Conservation (phyloP, 2,797 vertebrate genomes). For the Cyprinella venusta region DNA sequence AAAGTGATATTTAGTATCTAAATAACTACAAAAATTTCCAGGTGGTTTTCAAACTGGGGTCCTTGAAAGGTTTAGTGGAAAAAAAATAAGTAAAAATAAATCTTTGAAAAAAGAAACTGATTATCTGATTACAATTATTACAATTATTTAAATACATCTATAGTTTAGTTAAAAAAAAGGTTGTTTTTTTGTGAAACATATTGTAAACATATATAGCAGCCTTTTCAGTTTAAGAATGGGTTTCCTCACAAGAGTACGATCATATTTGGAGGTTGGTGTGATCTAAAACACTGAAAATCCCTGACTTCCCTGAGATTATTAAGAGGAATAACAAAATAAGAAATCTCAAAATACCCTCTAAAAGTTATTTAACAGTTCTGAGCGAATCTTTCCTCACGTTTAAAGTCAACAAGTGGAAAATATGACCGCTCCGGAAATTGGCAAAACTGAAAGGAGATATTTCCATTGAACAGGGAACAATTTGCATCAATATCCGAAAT, state of each 20-base stretch:
- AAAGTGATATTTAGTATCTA: not conserved
- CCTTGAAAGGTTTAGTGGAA: not conserved
- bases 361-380: not conserved
- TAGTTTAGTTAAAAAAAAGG: too few relatives aligned
- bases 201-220: not conserved
- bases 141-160: not conserved
- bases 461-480: constrained; percentile 42
- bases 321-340: not conserved
- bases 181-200: too few relatives aligned
- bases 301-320: not conserved
- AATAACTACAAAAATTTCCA: not conserved
- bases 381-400: not conserved
- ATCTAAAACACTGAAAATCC: not conserved
- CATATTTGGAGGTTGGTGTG: not conserved
- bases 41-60: not conserved
- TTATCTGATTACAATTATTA: not conserved
- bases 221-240: not conserved
- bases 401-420: constrained; percentile 20
- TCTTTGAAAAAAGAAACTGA: not conserved
- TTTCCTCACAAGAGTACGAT: not conserved
- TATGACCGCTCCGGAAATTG: constrained; percentile 14
- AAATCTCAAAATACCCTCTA: not conserved
- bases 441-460: constrained; percentile 20
- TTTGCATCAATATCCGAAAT: constrained; percentile 59
- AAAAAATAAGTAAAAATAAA: not conserved